Conservation (phyloP, 2,888 invertebrate genomes). For the Dynastes grantii region DNA sequence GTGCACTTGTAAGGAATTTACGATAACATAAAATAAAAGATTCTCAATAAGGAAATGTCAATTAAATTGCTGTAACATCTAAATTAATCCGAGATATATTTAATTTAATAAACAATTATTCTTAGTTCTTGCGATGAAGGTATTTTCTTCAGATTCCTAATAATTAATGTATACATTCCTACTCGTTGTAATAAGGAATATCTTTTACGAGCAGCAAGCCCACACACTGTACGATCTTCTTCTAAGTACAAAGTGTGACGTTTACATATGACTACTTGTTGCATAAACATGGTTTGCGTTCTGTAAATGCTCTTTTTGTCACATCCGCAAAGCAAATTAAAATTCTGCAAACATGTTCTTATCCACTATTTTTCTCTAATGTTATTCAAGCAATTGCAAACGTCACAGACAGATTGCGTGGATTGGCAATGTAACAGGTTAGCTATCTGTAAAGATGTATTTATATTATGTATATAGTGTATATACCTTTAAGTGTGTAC, state of each 20-base stretch:
- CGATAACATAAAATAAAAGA: too few relatives aligned
- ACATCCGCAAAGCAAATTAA: conserved; percentile 22
- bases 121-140: too few relatives aligned
- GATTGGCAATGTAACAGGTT: background rate
- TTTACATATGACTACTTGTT: conserved; percentile 38
- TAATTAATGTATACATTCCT: background rate
- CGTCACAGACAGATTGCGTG: conserved; percentile 10
- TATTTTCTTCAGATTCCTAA: background rate
- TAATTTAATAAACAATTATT: too few relatives aligned
- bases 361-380: background rate
- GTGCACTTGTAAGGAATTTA: too few relatives aligned
- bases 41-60: too few relatives aligned
- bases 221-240: conserved; percentile 28
- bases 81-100: too few relatives aligned
- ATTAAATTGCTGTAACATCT: too few relatives aligned
- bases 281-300: conserved; percentile 35
- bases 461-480: too few relatives aligned
- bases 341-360: conserved; percentile 9
- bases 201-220: conserved; percentile 16
- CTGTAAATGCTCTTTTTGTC: conserved; percentile 26
- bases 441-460: too few relatives aligned
- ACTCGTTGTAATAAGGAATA: background rate
- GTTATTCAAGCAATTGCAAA: background rate
- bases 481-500: background rate
- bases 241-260: conserved; percentile 4